A percentile compares a stretch with the other conserved stretches of the same genome.
These are phyloP conservation scores for Pelodytes ibericus DNA, from an alignment of 2,797 vertebrate species.

Conservation along the genomic window DNA sequence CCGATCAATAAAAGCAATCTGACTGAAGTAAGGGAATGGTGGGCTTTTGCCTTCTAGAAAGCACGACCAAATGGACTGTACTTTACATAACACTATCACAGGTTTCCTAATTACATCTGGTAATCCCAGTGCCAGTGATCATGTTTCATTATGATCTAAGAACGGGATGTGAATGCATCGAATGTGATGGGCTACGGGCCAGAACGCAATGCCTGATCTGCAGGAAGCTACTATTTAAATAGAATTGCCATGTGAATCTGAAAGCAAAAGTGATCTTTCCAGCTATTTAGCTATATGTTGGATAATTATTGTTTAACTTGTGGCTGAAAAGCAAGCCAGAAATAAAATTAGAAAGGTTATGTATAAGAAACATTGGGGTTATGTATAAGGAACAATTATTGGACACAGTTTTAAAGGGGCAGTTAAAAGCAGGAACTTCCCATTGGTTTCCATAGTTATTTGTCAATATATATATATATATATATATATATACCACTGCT, in stretches of 20 bases:
- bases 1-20: conserved; percentile 89
- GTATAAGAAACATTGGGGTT: too few relatives aligned
- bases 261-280: background rate
- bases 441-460: too few relatives aligned
- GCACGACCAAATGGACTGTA: conserved; percentile 59
- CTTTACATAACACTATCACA: conserved; percentile 58
- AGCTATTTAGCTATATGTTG: background rate
- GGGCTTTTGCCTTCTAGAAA: conserved; percentile 64
- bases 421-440: too few relatives aligned
- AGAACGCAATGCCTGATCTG: background rate
- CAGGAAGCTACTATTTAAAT: background rate
- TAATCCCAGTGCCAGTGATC: conserved; percentile 57
- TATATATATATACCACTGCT: too few relatives aligned
- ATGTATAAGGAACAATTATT: too few relatives aligned
- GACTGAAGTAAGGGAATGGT: conserved; percentile 70
- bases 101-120: conserved; percentile 61
- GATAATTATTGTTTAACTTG: background rate
- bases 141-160: conserved; percentile 20
- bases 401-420: too few relatives aligned
- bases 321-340: too few relatives aligned
- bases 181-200: background rate
- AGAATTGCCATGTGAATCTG: background rate
- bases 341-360: background rate
- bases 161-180: conserved; percentile 1
- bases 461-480: too few relatives aligned